Evolutionary conservation across 2,888 invertebrate genomes (phyloP), one percentile per base, ranked within the genome.

Genomic region (Tachina lurida): DNA sequence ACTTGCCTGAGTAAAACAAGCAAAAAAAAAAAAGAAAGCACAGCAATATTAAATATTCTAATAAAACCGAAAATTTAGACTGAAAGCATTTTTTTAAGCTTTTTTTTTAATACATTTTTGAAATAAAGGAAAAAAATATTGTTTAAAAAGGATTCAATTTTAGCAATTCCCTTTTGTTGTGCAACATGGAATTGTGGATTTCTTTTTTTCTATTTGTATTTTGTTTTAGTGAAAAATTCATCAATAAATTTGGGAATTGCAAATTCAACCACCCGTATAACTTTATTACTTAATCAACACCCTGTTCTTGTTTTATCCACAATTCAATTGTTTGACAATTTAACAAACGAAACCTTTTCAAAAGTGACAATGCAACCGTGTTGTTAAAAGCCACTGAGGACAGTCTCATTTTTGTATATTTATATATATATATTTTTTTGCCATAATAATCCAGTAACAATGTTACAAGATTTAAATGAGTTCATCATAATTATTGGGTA

Each of bases 281-380:
- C 58, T 65, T 78, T 85, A 83, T 86, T 79, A 86, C 70, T 82
- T 79, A 79, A 86, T 75, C 82, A 81, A 79, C 79, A 82, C 79
- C 65, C 82, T 56, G 78, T 39, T 67, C 47, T 31, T 31, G 0
- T 31, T 62, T 63, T 5, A 31, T 76, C 41, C 43, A 70, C 54
- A 84, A 80, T 65, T 49, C 77, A 58, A 45, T 73, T 77, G 73
- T 77, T 81, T 83, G 77, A 54, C 76, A 77, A 22, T 58, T 58
- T 45, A 52, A 56, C 71, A 71, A 31, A 73, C 15, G 31, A 56
- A 56, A 63, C 43, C 60, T 52, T 52, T 70, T 70, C 7, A n/a
- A 62, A 62, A 74, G 12, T 60, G 60, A 78, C 83, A 67, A 54
- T 62, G 67, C 60, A 67, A 54, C 39, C 43, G 17, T 56, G 58